phyloP scores from a whole-genome alignment of 1,140 invertebrate species.

The Lethocerus indicus region DNA sequence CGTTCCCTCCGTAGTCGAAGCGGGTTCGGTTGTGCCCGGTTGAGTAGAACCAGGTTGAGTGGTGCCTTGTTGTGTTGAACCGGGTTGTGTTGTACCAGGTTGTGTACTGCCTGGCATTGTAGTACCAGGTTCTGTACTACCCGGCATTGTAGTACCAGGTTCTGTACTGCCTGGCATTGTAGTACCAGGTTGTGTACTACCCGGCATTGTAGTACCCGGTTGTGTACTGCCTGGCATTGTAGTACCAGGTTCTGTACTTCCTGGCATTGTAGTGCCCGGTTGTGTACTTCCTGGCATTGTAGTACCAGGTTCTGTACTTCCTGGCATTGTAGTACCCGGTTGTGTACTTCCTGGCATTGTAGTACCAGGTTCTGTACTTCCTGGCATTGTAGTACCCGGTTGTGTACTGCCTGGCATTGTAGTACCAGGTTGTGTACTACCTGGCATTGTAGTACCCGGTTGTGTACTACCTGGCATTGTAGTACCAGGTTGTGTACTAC shows the following conservation, averaged over 20 bases:
- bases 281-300: constrained; percentile 7
- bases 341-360: constrained; percentile 10
- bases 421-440: constrained; percentile 1
- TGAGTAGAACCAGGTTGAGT: constrained; percentile 6
- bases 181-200: constrained; percentile 20
- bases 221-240: not conserved
- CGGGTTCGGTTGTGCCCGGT: constrained; percentile 10
- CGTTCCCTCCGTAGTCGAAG: constrained; percentile 12
- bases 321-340: constrained; percentile 7
- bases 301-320: constrained; percentile 12
- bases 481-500: constrained; percentile 10
- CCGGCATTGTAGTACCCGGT: constrained; percentile 16
- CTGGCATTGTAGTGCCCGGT: constrained; percentile 1
- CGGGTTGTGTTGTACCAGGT: constrained; percentile 1
- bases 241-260: constrained; percentile 1
- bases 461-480: constrained; percentile 10
- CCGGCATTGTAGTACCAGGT: not conserved
- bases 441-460: constrained; percentile 5
- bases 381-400: not conserved
- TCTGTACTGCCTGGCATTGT: constrained; percentile 6
- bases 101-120: not conserved
- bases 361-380: not conserved
- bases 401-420: constrained; percentile 1
- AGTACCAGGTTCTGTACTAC: not conserved
- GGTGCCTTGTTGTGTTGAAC: constrained; percentile 1